Conservation (phyloP, 2,888 invertebrate species). For the Orchestes rusci region DNA sequence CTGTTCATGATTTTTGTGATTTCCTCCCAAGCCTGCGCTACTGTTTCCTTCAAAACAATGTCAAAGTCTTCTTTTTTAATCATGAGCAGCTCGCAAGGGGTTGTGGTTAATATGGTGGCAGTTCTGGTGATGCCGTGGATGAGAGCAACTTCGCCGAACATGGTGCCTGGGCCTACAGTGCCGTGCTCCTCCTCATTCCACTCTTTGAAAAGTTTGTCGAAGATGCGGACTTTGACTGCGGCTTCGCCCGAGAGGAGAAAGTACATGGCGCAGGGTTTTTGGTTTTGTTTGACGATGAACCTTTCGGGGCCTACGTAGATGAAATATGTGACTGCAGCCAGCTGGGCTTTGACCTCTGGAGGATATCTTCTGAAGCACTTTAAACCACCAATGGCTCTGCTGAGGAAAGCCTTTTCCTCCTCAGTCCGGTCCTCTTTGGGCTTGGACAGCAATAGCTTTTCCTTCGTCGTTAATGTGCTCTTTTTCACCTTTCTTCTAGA, state of each 20-base stretch:
- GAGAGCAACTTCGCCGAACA: slow-evolving; percentile 62
- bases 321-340: slow-evolving; percentile 57
- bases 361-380: slow-evolving; percentile 56
- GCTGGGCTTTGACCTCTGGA: slow-evolving; percentile 51
- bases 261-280: slow-evolving; percentile 53
- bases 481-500: slow-evolving; percentile 34
- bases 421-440: slow-evolving; percentile 49
- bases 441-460: slow-evolving; percentile 55
- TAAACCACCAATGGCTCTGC: slow-evolving; percentile 48
- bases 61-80: slow-evolving; percentile 59
- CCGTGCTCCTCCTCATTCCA: slow-evolving; percentile 47
- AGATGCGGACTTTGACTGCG: slow-evolving; percentile 46
- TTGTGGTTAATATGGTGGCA: slow-evolving; percentile 52
- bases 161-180: slow-evolving; percentile 50
- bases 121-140: slow-evolving; percentile 54
- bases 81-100: slow-evolving; percentile 55
- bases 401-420: slow-evolving; percentile 53
- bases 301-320: slow-evolving; percentile 53
- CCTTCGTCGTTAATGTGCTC: slow-evolving; percentile 42
- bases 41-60: slow-evolving; percentile 49
- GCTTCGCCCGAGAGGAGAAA: slow-evolving; percentile 59
- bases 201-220: slow-evolving; percentile 48
- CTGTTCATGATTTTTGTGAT: slow-evolving; percentile 51
- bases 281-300: slow-evolving; percentile 55
- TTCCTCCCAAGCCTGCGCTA: slow-evolving; percentile 57